Conservation (phyloP, 2,797 vertebrate genomes). For the Sebastes iracundus region DNA sequence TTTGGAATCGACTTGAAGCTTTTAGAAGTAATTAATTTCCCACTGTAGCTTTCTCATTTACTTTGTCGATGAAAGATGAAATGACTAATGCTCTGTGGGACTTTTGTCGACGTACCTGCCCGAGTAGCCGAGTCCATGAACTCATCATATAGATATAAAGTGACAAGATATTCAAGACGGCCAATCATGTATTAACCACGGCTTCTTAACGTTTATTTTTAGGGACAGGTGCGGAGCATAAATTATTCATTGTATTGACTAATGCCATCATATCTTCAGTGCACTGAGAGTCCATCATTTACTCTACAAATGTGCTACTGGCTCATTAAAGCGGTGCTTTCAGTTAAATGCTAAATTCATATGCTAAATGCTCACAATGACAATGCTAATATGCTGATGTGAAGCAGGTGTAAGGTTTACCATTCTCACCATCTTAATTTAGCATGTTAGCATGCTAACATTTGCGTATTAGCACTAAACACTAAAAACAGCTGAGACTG, state of each 20-base stretch:
- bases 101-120: conserved; percentile 1
- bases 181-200: conserved; percentile 14
- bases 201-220: conserved; percentile 7
- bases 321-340: background rate
- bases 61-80: conserved; percentile 34
- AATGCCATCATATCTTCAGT: background rate
- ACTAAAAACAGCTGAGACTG: no score
- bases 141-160: conserved; percentile 21
- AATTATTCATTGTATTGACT: background rate
- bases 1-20: conserved; percentile 23
- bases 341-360: background rate
- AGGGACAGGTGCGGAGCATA: background rate
- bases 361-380: background rate
- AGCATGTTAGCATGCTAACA: background rate
- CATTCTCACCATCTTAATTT: background rate
- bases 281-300: background rate
- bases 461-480: background rate
- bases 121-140: background rate
- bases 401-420: background rate
- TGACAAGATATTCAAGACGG: conserved; percentile 23
- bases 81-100: conserved; percentile 17
- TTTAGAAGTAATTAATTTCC: conserved; percentile 42
- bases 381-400: background rate
- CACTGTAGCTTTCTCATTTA: conserved; percentile 33
- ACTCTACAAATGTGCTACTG: background rate